Percentiles rank a stretch among this genome's conserved stretches.
These are phyloP conservation scores for Diadumene lineata DNA, from an alignment of 92 coral and sea anemone species.

Conservation along the genomic window DNA sequence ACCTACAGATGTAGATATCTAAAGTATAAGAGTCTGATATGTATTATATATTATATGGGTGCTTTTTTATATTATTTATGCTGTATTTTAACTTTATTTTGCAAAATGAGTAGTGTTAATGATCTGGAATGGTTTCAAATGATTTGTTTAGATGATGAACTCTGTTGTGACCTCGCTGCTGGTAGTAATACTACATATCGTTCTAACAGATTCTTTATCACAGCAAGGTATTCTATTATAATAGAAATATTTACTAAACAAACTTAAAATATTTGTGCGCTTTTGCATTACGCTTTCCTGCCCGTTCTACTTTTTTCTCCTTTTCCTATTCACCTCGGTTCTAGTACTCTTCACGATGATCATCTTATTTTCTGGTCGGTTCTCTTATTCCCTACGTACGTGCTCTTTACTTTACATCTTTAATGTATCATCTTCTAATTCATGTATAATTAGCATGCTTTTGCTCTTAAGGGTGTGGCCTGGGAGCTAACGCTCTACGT, in stretches of 20 bases:
- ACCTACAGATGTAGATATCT: too few species aligned
- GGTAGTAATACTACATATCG: not conserved
- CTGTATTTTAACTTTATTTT: too few species aligned
- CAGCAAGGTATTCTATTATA: not conserved
- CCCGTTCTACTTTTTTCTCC: not conserved
- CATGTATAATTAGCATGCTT: not conserved
- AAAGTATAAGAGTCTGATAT: too few species aligned
- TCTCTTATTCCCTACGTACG: not conserved
- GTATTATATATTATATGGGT: not conserved
- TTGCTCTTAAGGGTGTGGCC: conserved; percentile 38
- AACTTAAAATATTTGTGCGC: not conserved
- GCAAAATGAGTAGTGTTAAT: not conserved
- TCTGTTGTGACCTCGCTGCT: not conserved
- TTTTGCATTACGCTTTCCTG: not conserved
- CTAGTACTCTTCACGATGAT: too few species aligned
- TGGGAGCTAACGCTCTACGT: conserved; percentile 30
- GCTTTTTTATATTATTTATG: not conserved
- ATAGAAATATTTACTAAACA: too few species aligned
- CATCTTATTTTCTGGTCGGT: too few species aligned
- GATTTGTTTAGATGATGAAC: not conserved
- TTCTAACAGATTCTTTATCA: not conserved
- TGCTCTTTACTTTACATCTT: too few species aligned
- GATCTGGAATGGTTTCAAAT: not conserved
- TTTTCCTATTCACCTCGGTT: too few species aligned
- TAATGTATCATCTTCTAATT: not conserved